Conservation (phyloP, 1,140 invertebrate genomes). For the Daktulosphaira vitifoliae region DNA sequence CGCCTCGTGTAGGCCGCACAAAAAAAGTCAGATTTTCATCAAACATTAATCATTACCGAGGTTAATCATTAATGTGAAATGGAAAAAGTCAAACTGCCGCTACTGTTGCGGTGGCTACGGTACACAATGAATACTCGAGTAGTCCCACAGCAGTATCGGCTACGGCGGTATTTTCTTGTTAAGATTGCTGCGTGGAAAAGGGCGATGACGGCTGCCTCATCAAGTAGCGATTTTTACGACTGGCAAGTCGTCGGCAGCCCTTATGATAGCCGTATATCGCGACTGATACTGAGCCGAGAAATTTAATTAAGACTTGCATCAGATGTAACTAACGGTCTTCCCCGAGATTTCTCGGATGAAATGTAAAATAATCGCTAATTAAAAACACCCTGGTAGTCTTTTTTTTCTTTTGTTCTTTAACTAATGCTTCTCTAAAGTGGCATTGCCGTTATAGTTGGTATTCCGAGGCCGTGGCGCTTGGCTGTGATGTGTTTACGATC, state of each 20-base stretch:
- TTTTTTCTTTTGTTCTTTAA: too few relatives aligned
- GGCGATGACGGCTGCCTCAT: not conserved
- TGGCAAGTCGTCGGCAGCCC: not conserved
- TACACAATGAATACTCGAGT: too few relatives aligned
- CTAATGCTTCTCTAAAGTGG: too few relatives aligned
- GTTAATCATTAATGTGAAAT: not conserved
- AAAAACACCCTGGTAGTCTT: constrained; percentile 10
- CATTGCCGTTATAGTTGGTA: not conserved
- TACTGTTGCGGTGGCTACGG: not conserved
- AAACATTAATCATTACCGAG: not conserved
- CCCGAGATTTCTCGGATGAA: not conserved
- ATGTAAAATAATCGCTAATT: constrained; percentile 25
- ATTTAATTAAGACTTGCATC: constrained; percentile 32
- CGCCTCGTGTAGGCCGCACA: constrained; percentile 19
- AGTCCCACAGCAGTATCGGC: too few relatives aligned
- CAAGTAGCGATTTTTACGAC: constrained; percentile 22
- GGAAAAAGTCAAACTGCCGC: not conserved
- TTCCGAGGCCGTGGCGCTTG: not conserved
- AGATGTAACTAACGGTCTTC: constrained; percentile 27
- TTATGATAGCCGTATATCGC: not conserved
- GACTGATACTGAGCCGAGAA: constrained; percentile 24
- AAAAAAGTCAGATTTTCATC: constrained; percentile 12
- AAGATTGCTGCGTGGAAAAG: too few relatives aligned
- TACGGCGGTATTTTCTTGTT: too few relatives aligned
- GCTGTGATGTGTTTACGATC: constrained; percentile 28